Evolutionary conservation across 2,888 invertebrate genomes (phyloP).

Genomic region (Nysson spinosus): DNA sequence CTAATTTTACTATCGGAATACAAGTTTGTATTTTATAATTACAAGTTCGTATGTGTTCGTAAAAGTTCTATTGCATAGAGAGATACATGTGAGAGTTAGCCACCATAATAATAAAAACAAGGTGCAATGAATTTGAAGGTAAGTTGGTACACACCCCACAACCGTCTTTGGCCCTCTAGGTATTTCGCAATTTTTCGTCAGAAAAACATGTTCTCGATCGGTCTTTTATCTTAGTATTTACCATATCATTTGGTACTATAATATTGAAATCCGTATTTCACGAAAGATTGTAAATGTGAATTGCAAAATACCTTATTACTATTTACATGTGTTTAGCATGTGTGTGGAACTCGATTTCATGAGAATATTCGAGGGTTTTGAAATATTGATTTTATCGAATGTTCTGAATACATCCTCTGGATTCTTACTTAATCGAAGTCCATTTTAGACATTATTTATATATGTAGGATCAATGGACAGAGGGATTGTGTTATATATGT

Average conservation of each 20-base stretch:
- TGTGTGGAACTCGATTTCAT: conserved; percentile 49
- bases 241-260: too few species aligned
- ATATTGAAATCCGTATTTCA: too few species aligned
- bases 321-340: conserved; percentile 58
- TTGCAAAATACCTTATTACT: conserved; percentile 63
- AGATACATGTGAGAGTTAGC: conserved; percentile 46
- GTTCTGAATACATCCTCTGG: neutral
- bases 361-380: too few species aligned
- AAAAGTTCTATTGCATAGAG: neutral
- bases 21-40: too few species aligned
- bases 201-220: too few species aligned
- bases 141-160: conserved; percentile 75
- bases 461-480: conserved; percentile 67
- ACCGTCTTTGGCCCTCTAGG: conserved; percentile 75
- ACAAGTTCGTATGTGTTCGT: too few species aligned
- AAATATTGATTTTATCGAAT: too few species aligned
- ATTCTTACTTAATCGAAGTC: conserved; percentile 44
- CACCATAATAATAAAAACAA: conserved; percentile 39
- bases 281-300: conserved; percentile 36
- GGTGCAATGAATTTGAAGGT: conserved; percentile 61
- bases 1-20: too few species aligned
- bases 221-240: too few species aligned
- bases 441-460: conserved; percentile 54
- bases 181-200: conserved; percentile 70
- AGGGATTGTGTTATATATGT: conserved; percentile 53